phyloP scores from a whole-genome alignment of 53 echinoderm and acorn worm species.

The Temnopleurus reevesii region DNA sequence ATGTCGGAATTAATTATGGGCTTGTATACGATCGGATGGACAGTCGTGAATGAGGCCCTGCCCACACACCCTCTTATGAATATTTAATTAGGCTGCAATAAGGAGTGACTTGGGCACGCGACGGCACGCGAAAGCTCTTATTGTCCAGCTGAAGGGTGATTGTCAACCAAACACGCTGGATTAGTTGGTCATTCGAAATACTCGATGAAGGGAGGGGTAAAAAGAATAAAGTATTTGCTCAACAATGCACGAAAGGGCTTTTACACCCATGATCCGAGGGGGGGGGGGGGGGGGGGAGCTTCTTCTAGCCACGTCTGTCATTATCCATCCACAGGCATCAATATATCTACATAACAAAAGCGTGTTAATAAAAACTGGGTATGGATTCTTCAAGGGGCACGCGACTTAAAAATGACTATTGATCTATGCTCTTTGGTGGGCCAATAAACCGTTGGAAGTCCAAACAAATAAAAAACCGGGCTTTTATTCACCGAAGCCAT shows the following conservation, averaged over 20 bases:
- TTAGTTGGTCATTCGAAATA: slow-evolving; percentile 42
- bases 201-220: not conserved
- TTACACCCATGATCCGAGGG: not conserved
- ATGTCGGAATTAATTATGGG: slow-evolving; percentile 14
- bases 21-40: not conserved
- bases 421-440: slow-evolving; percentile 30
- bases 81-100: slow-evolving; percentile 41
- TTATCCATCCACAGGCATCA: slow-evolving; percentile 28
- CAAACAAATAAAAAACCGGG: not conserved
- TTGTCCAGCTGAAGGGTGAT: slow-evolving; percentile 35
- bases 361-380: not conserved
- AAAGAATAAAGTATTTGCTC: slow-evolving; percentile 21
- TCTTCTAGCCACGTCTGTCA: not conserved
- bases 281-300: slow-evolving; percentile 41
- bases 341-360: slow-evolving; percentile 47
- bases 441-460: slow-evolving; percentile 12
- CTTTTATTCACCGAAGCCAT: slow-evolving; percentile 14
- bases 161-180: slow-evolving; percentile 26
- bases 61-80: slow-evolving; percentile 31
- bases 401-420: slow-evolving; percentile 56
- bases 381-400: slow-evolving; percentile 7
- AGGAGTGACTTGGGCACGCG: slow-evolving; percentile 34
- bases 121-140: slow-evolving; percentile 24
- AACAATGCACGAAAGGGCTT: not conserved
- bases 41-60: not conserved